Evolutionary conservation across 2,797 vertebrate species (phyloP).

Genomic region (Geotrypetes seraphini): DNA sequence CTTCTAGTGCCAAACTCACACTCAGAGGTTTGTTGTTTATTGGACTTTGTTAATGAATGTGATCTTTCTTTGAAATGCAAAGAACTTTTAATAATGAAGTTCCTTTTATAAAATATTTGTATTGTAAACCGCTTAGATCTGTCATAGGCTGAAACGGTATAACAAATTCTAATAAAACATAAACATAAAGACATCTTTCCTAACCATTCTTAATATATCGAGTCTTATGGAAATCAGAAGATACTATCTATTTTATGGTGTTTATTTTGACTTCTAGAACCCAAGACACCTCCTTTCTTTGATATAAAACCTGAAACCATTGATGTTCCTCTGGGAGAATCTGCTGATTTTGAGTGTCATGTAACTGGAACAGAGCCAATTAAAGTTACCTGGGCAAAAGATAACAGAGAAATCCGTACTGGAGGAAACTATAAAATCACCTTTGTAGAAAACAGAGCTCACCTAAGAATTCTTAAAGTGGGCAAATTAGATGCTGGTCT

Average conservation of each 20-base stretch:
- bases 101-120: too few species aligned
- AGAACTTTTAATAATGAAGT: too few species aligned
- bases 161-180: too few species aligned
- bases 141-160: too few species aligned
- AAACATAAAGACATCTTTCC: too few species aligned
- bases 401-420: constrained; percentile 87
- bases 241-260: constrained; percentile 8
- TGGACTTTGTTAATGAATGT: constrained; percentile 2
- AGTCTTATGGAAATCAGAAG: neutral
- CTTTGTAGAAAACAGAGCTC: constrained; percentile 71
- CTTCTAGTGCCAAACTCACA: constrained; percentile 85
- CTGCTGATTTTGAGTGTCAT: constrained; percentile 87
- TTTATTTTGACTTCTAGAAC: constrained; percentile 66
- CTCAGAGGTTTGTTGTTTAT: constrained; percentile 75
- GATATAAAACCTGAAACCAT: constrained; percentile 80
- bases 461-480: constrained; percentile 80
- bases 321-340: constrained; percentile 81
- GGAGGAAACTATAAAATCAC: constrained; percentile 90
- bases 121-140: too few species aligned
- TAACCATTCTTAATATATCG: neutral
- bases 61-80: constrained; percentile 5
- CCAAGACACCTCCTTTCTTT: constrained; percentile 86
- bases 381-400: constrained; percentile 90
- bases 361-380: constrained; percentile 83
- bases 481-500: constrained; percentile 83